phyloP scores from a whole-genome alignment of 2,797 vertebrate species.

The Trachops cirrhosus region DNA sequence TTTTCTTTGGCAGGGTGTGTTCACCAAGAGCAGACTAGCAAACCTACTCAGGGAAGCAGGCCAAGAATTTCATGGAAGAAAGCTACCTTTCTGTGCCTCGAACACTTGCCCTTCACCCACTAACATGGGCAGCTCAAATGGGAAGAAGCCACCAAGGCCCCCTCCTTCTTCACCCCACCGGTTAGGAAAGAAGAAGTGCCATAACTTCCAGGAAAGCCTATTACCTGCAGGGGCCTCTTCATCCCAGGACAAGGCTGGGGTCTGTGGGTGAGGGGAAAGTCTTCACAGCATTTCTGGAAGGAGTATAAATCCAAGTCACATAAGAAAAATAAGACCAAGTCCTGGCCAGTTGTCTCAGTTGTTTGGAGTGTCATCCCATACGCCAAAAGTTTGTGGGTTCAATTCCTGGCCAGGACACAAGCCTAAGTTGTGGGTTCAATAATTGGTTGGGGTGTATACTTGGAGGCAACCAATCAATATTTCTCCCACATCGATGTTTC shows the following conservation, averaged over 20 bases:
- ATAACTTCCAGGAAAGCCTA: not conserved
- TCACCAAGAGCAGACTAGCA: not conserved
- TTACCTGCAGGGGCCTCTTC: not conserved
- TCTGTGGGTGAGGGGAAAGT: not conserved
- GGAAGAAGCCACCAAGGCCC: not conserved
- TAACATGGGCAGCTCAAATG: not conserved
- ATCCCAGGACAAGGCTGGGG: not conserved
- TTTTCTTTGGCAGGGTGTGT: conserved; percentile 3
- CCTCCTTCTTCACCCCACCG: not conserved
- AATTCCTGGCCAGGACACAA: not conserved
- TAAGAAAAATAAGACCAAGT: not conserved
- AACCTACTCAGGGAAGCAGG: not conserved
- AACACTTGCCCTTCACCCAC: not conserved
- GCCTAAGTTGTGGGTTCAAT: not conserved
- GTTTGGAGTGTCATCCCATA: not conserved
- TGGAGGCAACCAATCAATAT: not conserved
- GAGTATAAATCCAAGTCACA: not conserved
- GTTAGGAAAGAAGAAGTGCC: not conserved
- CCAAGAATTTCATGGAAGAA: not conserved
- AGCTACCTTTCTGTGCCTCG: not conserved
- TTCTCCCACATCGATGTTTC: not conserved
- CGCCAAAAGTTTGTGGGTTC: not conserved
- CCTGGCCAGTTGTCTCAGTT: not conserved
- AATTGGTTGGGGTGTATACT: not conserved
- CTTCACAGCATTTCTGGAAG: not conserved